phyloP scores from a whole-genome alignment of 2,797 vertebrate genomes.

The Mareca penelope region DNA sequence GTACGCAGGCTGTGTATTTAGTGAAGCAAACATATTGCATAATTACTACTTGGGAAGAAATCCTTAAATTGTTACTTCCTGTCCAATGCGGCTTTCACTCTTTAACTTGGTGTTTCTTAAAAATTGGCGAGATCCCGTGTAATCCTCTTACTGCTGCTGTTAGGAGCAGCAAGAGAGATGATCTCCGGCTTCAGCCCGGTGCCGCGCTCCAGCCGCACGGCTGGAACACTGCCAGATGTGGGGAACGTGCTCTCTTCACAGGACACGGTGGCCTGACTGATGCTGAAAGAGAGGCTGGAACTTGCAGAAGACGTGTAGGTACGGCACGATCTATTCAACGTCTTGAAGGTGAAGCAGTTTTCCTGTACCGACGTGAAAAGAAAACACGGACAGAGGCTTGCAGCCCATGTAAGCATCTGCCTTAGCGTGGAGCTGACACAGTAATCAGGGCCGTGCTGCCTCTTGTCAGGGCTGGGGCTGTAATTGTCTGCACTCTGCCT shows the following conservation, averaged over 20 bases:
- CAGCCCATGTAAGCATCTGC: not conserved
- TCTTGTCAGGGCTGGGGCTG: not conserved
- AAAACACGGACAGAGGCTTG: not conserved
- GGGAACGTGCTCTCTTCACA: not conserved
- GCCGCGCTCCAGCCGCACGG: not conserved
- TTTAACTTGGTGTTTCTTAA: not conserved
- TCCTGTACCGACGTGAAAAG: not conserved
- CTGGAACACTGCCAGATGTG: not conserved
- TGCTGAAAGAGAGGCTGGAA: not conserved
- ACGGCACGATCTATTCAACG: not conserved
- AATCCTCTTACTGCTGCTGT: not conserved
- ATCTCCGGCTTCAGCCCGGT: not conserved
- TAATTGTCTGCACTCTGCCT: constrained; percentile 20
- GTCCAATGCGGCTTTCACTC: not conserved
- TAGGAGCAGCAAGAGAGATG: not conserved
- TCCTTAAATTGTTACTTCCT: not conserved
- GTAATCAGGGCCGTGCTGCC: not conserved
- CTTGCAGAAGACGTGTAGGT: not conserved
- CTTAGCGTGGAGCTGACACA: not conserved
- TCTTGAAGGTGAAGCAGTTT: not conserved
- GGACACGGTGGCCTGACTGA: rapidly evolving
- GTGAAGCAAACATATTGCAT: not conserved
- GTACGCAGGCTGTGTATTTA: not conserved
- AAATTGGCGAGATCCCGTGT: not conserved
- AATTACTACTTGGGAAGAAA: not conserved